Evolutionary conservation across 2,797 vertebrate genomes (phyloP), one percentile per base, ranked within the genome.

Genomic region (Vireo griseus): DNA sequence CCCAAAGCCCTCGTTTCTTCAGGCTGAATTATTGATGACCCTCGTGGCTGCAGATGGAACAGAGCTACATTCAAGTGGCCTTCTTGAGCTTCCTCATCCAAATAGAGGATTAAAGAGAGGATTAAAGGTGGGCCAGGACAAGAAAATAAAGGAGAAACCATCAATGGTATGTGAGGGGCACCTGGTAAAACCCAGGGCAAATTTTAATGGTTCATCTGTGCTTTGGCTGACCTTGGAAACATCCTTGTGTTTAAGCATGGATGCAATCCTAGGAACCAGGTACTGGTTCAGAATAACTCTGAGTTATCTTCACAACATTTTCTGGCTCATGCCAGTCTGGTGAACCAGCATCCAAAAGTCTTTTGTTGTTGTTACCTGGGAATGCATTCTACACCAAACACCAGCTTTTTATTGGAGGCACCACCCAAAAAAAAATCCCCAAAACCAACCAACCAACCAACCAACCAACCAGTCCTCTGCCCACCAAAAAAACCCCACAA

Each of bases 1-100:
- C 86, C 86, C 94, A 68, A 87, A 94, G 72, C 74, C 25, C 77
- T 93, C 39, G 2, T 91, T 87, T 77, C 86, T 90, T 51, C 15
- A 5, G 44, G 44, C 33, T 96, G 47, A 26, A 79, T 91, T 92
- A 80, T 28, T 95, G 86, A 94, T 74, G 20, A 35, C 14, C 52
- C 39, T 79, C 7, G 2, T 48, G 74, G 48, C 59, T 92, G 50
- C 57, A 54, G 59, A 74, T 74, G 61, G 68, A 52, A 74, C 21
- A 62, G 57, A 73, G 44, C n/a, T 58, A 35, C 17, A 13, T 19
- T 57, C 35, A 42, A 72, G 48, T 26, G 74, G 18, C 13, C 28
- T 89, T n/a, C 51, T 18, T 55, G 37, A 13, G 20, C 24, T 59
- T 69, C 50, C 29, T 20, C 15, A 77, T 24, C 17, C 21, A 16